Conservation (phyloP, 2,113 vertebrate species). For the Oryctolagus cuniculus region DNA sequence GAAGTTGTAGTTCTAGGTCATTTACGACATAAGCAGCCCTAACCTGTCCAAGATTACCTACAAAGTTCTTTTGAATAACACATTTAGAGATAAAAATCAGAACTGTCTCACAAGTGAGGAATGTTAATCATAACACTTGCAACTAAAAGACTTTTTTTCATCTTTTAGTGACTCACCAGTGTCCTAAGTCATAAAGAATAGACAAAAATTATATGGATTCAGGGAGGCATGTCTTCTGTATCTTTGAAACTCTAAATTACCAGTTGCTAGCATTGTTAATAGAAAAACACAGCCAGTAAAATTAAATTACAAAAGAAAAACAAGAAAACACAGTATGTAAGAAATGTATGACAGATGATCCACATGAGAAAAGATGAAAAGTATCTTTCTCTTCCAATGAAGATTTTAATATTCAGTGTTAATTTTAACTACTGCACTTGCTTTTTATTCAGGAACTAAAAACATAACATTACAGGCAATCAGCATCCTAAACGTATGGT, state of each 20-base stretch:
- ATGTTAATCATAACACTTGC: background rate
- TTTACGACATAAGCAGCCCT: background rate
- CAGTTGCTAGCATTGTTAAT: background rate
- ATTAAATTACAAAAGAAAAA: slow-evolving; percentile 11
- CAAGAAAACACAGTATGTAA: background rate
- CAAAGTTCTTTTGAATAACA: background rate
- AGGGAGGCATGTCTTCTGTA: background rate
- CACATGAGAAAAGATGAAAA: background rate
- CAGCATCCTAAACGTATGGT: background rate
- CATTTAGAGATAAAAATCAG: slow-evolving; percentile 32
- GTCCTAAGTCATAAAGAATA: background rate
- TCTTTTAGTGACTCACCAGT: background rate
- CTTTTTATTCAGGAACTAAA: background rate
- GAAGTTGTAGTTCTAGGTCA: background rate
- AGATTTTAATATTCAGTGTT: background rate
- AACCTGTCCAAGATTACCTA: background rate
- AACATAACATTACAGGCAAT: too few relatives aligned
- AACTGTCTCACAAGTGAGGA: background rate
- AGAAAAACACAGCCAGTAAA: slow-evolving; percentile 37
- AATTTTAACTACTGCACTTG: background rate
- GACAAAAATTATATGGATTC: background rate
- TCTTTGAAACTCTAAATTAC: background rate
- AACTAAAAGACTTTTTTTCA: background rate
- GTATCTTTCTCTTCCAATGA: background rate
- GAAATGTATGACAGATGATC: background rate